Conservation (phyloP, 2,888 invertebrate species). For the Lasioglossum oenotherae region DNA sequence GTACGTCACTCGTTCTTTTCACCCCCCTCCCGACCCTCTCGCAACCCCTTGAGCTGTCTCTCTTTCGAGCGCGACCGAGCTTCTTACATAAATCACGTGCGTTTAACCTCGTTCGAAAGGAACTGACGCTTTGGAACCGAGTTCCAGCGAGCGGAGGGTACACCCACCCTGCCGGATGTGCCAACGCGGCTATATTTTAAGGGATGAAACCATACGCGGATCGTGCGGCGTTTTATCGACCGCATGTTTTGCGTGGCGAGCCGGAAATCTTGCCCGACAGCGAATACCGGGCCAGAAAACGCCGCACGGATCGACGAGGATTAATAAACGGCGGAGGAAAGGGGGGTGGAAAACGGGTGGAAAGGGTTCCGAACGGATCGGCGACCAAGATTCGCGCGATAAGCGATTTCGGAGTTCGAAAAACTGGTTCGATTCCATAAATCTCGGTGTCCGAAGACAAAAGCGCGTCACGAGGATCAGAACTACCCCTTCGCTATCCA, state of each 20-base stretch:
- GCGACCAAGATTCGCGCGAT: conserved; percentile 10
- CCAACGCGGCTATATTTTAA: conserved; percentile 38
- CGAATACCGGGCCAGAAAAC: not conserved
- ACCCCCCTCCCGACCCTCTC: not conserved
- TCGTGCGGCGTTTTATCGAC: conserved; percentile 40
- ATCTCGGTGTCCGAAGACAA: not conserved
- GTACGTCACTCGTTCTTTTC: conserved; percentile 45
- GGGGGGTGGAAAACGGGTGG: not conserved
- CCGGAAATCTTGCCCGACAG: conserved; percentile 24
- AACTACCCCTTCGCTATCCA: not conserved
- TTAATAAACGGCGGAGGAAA: conserved; percentile 22
- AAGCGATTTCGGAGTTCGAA: not conserved
- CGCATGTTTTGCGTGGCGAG: conserved; percentile 27
- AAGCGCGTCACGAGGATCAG: not conserved
- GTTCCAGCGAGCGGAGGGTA: not conserved
- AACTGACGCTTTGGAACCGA: conserved; percentile 6
- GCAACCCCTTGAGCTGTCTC: conserved; percentile 3
- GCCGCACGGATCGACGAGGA: conserved; percentile 21
- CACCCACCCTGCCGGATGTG: not conserved
- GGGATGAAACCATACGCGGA: conserved; percentile 46
- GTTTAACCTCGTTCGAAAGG: conserved; percentile 53
- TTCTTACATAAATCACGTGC: conserved; percentile 66
- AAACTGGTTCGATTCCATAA: not conserved
- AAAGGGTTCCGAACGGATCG: not conserved
- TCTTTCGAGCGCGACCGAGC: conserved; percentile 32